Conservation (phyloP, 2,113 vertebrate genomes). For the Propithecus coquereli region DNA sequence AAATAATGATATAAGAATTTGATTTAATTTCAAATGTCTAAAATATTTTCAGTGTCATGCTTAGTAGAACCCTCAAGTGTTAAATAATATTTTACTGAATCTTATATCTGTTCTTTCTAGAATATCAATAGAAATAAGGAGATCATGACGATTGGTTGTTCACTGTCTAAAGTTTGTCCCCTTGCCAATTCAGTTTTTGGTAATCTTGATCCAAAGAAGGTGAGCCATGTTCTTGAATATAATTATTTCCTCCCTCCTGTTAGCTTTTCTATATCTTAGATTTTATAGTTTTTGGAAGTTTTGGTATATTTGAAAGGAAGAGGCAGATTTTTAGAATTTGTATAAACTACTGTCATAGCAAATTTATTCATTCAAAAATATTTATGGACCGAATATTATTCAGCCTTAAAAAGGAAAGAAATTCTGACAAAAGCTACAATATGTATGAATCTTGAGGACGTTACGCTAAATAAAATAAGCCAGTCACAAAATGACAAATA, state of each 20-base stretch:
- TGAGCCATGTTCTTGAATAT: constrained; percentile 56
- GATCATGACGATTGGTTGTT: constrained; percentile 73
- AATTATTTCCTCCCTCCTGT: background rate
- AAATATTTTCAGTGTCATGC: background rate
- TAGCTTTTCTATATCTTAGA: background rate
- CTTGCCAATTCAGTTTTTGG: constrained; percentile 77
- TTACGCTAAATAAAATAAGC: background rate
- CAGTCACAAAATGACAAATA: background rate
- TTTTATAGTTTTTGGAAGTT: constrained; percentile 10
- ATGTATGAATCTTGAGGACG: background rate
- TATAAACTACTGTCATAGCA: background rate
- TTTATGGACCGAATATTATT: background rate
- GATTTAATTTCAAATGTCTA: background rate
- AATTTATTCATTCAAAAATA: constrained; percentile 32
- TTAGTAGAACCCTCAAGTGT: background rate
- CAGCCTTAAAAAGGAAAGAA: background rate
- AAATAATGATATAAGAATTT: background rate
- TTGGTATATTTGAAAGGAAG: constrained; percentile 36
- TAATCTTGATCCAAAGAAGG: constrained; percentile 79
- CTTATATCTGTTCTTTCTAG: constrained; percentile 43
- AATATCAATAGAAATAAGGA: constrained; percentile 73
- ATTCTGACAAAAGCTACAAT: background rate
- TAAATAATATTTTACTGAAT: constrained; percentile 13
- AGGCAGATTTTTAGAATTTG: background rate
- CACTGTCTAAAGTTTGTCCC: constrained; percentile 78